Evolutionary conservation across 92 coral and sea anemone species (phyloP), one percentile per base, ranked within the genome.

Genomic region (Zoanthus gigantus): DNA sequence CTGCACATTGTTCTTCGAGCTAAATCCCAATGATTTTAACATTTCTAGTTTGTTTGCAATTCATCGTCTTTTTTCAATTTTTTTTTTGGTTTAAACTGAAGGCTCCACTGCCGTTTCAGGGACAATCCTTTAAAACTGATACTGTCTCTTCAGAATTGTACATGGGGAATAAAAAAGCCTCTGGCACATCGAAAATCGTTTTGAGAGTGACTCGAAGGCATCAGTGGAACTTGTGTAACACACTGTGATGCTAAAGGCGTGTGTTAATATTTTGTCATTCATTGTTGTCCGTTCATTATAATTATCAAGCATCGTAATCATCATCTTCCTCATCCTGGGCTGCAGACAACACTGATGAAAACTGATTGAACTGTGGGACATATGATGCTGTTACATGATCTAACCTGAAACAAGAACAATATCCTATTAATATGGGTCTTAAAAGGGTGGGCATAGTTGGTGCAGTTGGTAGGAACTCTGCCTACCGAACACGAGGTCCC

Each of bases 341-440:
- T 13, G 85, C 46, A 29, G 85, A 28, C 30, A 81, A 16, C 63
- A 47, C n/a, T 48, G 85, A 65, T 7, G 85, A 32, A 63, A 81
- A 81, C 75, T 81, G 85, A 46, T n/a, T 66, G 85, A 81, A 65
- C 45, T 81, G 85, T 15, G 85, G 75, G 13, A 66, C 28, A 28
- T 60, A 66, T 14, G 85, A 16, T 15, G 85, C 46, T 23, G 85
- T 75, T 10, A 71, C 73, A 31, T 53, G 65, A 18, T 67, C 85
- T 12, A 44, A 47, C 75, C 85, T 81, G 75, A 57, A 28, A 63
- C 13, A 63, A 3, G 31, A 69, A 23, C 74, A 30, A 17, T 23
- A 16, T 18, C 8, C 29, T 17, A 7, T 63, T 17, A 17, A n/a
- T 16, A 17, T 18, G 5, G 8, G 52, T 47, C 52, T 47, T 47